Conservation (phyloP, 2,113 vertebrate genomes). For the Dicaeum eximium region DNA sequence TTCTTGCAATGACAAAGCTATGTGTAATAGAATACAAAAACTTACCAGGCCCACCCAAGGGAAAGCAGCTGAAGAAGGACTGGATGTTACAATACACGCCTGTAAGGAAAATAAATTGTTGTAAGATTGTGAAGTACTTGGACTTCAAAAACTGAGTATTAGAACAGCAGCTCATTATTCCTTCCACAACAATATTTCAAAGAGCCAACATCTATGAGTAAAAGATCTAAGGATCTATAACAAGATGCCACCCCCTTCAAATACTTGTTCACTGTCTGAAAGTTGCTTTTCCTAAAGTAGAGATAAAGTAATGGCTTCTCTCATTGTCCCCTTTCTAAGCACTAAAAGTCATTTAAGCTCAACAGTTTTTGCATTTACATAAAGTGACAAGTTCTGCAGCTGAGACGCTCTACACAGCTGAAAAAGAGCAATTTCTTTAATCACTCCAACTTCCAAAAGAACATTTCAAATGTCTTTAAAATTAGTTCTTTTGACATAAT, state of each 20-base stretch:
- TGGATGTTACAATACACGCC: not conserved
- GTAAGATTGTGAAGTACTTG: not conserved
- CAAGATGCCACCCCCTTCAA: not conserved
- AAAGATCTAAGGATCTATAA: not conserved
- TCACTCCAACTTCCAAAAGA: not conserved
- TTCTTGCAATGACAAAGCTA: not conserved
- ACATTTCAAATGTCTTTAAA: not conserved
- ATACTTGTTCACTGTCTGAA: not conserved
- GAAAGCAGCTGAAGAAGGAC: constrained; percentile 5
- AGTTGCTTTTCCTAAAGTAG: not conserved
- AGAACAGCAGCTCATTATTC: not conserved
- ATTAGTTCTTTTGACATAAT: not conserved
- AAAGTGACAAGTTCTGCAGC: not conserved
- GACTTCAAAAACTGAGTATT: not conserved
- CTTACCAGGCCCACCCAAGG: constrained; percentile 47
- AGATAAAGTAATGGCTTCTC: not conserved
- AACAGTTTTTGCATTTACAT: not conserved
- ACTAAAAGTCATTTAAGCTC: not conserved
- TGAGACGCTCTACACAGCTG: not conserved
- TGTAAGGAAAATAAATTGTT: constrained; percentile 1
- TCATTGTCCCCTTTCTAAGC: not conserved
- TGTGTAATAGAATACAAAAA: not conserved
- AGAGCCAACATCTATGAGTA: not conserved
- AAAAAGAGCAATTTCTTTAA: not conserved
- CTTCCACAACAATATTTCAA: not conserved